These are phyloP conservation scores for Ophiothrix spiculata DNA, from an alignment of 35 echinoderm and acorn worm genomes.

Conservation along the genomic window DNA sequence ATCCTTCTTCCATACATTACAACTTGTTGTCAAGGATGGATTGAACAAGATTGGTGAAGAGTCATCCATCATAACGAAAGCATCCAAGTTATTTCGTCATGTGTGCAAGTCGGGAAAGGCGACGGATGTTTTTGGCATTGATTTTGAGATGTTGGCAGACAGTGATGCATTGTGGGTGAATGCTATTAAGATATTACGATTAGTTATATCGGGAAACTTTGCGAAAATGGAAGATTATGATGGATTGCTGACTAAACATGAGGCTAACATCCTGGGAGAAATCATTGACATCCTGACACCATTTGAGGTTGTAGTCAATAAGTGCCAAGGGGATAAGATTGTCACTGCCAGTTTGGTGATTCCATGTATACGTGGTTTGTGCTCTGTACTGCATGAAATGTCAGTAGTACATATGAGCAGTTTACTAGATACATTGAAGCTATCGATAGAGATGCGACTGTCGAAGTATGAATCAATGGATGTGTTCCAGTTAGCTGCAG, in stretches of 20 bases:
- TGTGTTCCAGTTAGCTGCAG: constrained; percentile 26
- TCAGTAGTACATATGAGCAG: background rate
- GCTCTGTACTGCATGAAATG: constrained; percentile 10
- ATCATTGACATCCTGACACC: constrained; percentile 28
- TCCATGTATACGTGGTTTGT: constrained; percentile 31
- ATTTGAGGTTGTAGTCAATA: constrained; percentile 35
- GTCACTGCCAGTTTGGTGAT: constrained; percentile 45
- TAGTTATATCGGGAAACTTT: background rate
- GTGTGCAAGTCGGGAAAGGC: background rate
- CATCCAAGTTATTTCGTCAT: background rate
- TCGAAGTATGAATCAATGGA: constrained; percentile 23
- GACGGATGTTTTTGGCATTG: background rate
- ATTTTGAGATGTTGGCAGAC: background rate
- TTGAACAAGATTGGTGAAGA: background rate
- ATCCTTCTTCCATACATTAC: constrained; percentile 34
- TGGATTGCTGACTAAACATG: background rate
- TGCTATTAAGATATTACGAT: constrained; percentile 18
- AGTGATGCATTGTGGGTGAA: constrained; percentile 12
- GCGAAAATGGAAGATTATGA: background rate
- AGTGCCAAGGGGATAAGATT: constrained; percentile 7
- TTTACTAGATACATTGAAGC: background rate
- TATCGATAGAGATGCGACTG: constrained; percentile 24
- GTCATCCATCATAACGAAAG: constrained; percentile 16
- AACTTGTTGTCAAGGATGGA: constrained; percentile 38
- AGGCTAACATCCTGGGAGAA: constrained; percentile 6